A percentile compares a stretch with the other conserved stretches of the same genome.
Conservation (phyloP, 92 coral and sea anemone species). For the Paramuricea clavata region DNA sequence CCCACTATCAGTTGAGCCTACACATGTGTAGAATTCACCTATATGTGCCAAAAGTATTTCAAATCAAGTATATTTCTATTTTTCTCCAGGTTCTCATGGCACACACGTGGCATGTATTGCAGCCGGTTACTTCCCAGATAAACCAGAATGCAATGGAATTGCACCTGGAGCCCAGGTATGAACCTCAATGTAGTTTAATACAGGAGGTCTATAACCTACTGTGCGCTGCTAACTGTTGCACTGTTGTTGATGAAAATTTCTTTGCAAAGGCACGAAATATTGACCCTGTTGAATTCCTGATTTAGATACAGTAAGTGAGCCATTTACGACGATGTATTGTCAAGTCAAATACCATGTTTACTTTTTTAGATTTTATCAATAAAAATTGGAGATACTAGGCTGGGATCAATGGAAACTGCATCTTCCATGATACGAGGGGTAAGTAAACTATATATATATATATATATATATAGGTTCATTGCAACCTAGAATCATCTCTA, state of each 20-base stretch:
- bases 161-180: conserved; percentile 99
- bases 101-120: conserved; percentile 99
- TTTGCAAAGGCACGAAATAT: no score
- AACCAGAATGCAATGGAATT: conserved; percentile 93
- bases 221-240: not conserved
- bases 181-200: not conserved
- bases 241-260: no score
- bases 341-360: not conserved
- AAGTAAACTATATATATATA: conserved; percentile 7
- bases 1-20: no score
- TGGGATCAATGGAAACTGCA: conserved; percentile 98
- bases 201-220: no score
- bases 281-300: no score
- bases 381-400: conserved; percentile 92
- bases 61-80: not conserved
- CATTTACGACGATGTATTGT: no score
- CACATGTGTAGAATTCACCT: no score
- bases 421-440: conserved; percentile 95
- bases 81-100: conserved; percentile 84
- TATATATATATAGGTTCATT: not conserved
- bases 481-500: not conserved
- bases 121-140: conserved; percentile 92
- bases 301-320: no score
- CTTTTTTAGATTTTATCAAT: conserved; percentile 81
- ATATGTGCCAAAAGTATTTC: no score